phyloP scores from a whole-genome alignment of 2,113 vertebrate species.

The Cyprinodon tularosa region DNA sequence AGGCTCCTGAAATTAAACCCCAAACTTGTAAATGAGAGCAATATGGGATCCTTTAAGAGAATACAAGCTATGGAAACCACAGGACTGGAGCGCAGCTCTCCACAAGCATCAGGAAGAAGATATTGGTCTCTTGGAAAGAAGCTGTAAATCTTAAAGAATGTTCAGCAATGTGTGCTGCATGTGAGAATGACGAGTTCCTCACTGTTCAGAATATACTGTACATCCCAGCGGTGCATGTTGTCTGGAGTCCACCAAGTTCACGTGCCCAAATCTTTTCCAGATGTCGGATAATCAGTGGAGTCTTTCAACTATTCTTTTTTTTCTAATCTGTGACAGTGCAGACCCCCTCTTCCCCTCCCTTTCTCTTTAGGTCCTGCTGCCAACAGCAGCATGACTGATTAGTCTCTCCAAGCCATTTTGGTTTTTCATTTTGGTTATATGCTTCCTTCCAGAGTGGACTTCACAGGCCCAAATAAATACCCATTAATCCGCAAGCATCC shows the following conservation, averaged over 20 bases:
- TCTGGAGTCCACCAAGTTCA: conserved; percentile 64
- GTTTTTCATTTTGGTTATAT: conserved; percentile 22
- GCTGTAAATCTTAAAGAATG: conserved; percentile 33
- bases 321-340: conserved; percentile 57
- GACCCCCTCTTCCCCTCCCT: background rate
- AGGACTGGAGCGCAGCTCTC: background rate
- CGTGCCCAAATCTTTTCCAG: conserved; percentile 73
- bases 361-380: background rate
- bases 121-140: conserved; percentile 10
- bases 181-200: conserved; percentile 37
- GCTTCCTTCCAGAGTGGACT: conserved; percentile 11
- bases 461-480: conserved; percentile 34
- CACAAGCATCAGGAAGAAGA: conserved; percentile 10
- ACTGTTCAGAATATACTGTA: conserved; percentile 38
- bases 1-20: background rate
- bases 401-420: conserved; percentile 3
- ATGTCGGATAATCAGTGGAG: conserved; percentile 72
- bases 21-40: background rate
- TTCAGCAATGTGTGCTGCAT: conserved; percentile 12
- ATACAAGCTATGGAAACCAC: conserved; percentile 22
- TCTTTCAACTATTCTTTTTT: conserved; percentile 55
- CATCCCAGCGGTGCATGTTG: conserved; percentile 51
- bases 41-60: background rate
- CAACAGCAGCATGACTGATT: conserved; percentile 33
- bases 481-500: conserved; percentile 13